phyloP scores from a whole-genome alignment of 2,888 invertebrate genomes.

The Cecidostiba fungosa region DNA sequence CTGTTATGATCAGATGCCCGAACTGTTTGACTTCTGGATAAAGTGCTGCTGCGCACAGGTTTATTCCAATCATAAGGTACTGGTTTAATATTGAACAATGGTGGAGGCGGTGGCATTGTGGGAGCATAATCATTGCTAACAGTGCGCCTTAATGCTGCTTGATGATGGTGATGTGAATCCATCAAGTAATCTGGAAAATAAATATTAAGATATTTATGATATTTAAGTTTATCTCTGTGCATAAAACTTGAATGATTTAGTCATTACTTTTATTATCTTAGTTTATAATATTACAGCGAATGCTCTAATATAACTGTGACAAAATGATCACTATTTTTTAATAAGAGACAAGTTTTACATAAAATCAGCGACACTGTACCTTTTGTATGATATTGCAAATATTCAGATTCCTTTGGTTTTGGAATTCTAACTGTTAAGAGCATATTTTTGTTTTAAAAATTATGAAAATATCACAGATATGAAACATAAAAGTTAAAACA shows the following conservation, averaged over 20 bases:
- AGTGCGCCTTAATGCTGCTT: constrained; percentile 73
- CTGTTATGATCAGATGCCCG: constrained; percentile 63
- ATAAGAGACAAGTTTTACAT: not conserved
- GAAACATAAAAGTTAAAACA: constrained; percentile 1
- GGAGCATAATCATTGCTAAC: constrained; percentile 79
- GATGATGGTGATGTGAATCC: constrained; percentile 68
- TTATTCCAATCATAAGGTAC: constrained; percentile 77
- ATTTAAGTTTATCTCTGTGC: not conserved
- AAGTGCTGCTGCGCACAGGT: constrained; percentile 64
- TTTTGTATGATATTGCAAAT: constrained; percentile 40
- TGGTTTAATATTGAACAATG: constrained; percentile 76
- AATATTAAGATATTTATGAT: not conserved
- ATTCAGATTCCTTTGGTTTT: constrained; percentile 47
- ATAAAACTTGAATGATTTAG: too few relatives aligned
- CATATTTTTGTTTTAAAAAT: not conserved
- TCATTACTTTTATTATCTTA: too few relatives aligned
- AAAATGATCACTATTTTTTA: too few relatives aligned
- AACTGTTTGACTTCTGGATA: constrained; percentile 56
- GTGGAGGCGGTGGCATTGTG: constrained; percentile 76
- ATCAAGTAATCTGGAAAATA: constrained; percentile 72
- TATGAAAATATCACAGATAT: not conserved
- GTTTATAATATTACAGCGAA: too few relatives aligned
- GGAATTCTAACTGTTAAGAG: constrained; percentile 59
- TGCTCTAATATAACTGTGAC: too few relatives aligned
- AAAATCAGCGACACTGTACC: constrained; percentile 32